Base-by-base conservation (phyloP, 2,113 vertebrate genomes). In the Ahaetulla prasina region DNA sequence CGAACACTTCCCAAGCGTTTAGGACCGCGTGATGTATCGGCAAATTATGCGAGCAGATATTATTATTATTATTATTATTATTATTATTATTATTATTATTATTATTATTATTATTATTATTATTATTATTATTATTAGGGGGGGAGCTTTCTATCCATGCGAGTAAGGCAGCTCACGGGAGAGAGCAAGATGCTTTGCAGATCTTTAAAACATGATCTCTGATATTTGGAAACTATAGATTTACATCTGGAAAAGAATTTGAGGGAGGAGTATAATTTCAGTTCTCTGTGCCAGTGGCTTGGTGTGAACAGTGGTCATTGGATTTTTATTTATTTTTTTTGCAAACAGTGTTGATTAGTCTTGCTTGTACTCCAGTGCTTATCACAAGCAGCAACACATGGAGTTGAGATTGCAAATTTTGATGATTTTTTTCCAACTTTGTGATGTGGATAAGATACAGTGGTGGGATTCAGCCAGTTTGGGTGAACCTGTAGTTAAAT, bases 141-240 rank as follows among this genome's bases (percentile, higher is more conserved):
- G n/a, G 43, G n/a, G 2, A 23, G 4, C 2, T 7, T 55, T 27
- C 27, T 60, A 6, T 3, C 45, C 20, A 35, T 8, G 3, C 0
- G 6, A 47, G 12, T 10, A 12, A 49, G 23, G 11, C 47, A 52
- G 22, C 4, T 91, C 16, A 5, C 8, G 45, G 49, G n/a, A n/a
- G 2, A 52, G n/a, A 25, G 50, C 3, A 11, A 23, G 30, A 25
- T 39, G 53, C 49, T 55, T 22, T n/a, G 27, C 30, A 8, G 2
- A 25, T 63, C 60, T 14, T 27, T 63, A 63, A 27, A n/a, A n/a
- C 60, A 63, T 14, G 10, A 39, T 43, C 6, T 12, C 2, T 3
- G 30, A 85, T 30, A 30, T 55, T 47, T 16, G 45, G 22, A 30
- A 1, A 45, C 27, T 91, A 55, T 55, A n/a, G 30, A 12, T 55